A percentile compares a stretch with the other conserved stretches of the same genome.
Conservation (phyloP, 2,797 vertebrate species). For the Chelon labrosus region DNA sequence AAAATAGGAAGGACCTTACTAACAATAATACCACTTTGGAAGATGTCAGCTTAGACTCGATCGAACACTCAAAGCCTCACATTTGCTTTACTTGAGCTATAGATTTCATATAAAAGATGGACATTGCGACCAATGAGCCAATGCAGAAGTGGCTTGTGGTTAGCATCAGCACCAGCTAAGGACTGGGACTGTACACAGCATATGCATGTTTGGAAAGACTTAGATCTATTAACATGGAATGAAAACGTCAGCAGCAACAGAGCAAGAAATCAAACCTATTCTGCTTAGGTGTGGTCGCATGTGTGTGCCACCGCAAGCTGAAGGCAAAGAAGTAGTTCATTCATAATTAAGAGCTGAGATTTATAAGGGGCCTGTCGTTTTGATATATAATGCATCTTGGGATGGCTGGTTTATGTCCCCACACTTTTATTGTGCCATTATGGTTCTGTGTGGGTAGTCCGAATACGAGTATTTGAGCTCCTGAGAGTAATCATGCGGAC, state of each 20-base stretch:
- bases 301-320: constrained; percentile 30
- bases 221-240: no score
- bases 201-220: no score
- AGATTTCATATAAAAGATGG: no score
- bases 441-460: constrained; percentile 35
- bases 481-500: constrained; percentile 32
- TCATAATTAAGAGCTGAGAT: constrained; percentile 69
- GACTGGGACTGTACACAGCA: no score
- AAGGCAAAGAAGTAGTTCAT: constrained; percentile 53
- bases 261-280: constrained; percentile 31
- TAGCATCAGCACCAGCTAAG: no score
- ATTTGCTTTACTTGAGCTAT: neutral
- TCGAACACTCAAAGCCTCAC: neutral
- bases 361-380: constrained; percentile 55
- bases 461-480: constrained; percentile 28
- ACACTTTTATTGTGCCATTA: constrained; percentile 61
- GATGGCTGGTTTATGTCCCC: constrained; percentile 47
- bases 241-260: neutral
- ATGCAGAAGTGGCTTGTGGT: no score
- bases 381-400: constrained; percentile 66
- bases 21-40: neutral
- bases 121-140: no score
- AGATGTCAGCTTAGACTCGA: neutral
- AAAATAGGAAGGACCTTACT: neutral
- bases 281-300: constrained; percentile 39